Base-by-base conservation (phyloP, 2,888 invertebrate species). In the Crematogaster levior region DNA sequence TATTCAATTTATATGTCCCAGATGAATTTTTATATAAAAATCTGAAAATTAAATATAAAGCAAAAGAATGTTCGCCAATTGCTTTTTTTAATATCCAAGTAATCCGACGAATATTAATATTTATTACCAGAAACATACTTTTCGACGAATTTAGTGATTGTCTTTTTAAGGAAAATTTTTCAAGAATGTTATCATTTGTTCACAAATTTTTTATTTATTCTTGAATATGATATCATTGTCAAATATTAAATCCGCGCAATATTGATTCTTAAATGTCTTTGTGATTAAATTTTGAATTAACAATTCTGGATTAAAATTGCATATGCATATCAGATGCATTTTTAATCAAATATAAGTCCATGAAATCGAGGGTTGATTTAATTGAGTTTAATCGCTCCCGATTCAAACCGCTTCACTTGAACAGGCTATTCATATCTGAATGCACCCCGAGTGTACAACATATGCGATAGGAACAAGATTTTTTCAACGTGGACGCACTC, bases 401-500 rank as follows among this genome's bases (percentile, higher is more conserved):
- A 79, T 56, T 68, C 18, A 58, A 77, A 79, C 30, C 53, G 34
- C 56, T 43, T 43, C 56, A 34, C 51, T 51, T 65, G 51, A 75
- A 51, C 24, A 56, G 43, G 68, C 70, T 68, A 68, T 79, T 79
- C 70, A 79, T 68, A 68, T 68, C 56, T 68, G 68, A 68, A 68
- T 56, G 56, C 56, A 68, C 34, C 34, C 56, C 56, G 77, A 43
- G 34, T 79, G 56, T 68, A 56, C 56, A 79, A 56, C 56, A 56
- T 68, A 68, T 61, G 56, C 56, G 43, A 68, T 79, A 79, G 68
- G 56, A 68, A 79, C 77, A 68, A 79, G 70, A 68, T 68, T 79
- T 68, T 79, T 79, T 79, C 77, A 56, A 56, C 56, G 68, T 56
- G 56, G 56, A 43, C 56, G 77, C 77, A 79, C 68, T 79, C 70